Conservation (phyloP, 2,888 invertebrate species). For the Barypeithes pellucidus region DNA sequence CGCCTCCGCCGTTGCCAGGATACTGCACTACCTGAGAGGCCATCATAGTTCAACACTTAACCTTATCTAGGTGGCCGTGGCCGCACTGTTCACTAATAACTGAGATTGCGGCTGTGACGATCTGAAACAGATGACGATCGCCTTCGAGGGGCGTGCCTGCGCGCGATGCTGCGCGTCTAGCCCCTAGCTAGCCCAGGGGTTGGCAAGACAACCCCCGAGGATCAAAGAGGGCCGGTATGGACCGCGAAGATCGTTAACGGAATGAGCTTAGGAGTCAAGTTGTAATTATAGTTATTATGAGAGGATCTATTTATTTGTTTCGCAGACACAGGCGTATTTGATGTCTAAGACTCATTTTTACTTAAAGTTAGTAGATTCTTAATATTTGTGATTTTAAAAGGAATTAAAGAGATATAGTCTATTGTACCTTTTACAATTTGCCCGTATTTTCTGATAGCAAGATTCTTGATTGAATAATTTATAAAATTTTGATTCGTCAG, state of each 20-base stretch:
- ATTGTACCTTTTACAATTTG: too few species aligned
- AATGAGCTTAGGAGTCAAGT: conserved; percentile 34
- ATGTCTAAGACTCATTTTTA: background rate
- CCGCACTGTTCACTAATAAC: conserved; percentile 68
- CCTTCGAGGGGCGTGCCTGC: conserved; percentile 67
- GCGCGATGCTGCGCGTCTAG: conserved; percentile 64
- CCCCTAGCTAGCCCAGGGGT: conserved; percentile 58
- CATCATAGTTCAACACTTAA: conserved; percentile 63
- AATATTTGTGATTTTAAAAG: too few species aligned
- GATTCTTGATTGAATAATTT: too few species aligned
- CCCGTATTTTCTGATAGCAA: too few species aligned
- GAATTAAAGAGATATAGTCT: too few species aligned
- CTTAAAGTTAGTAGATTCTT: too few species aligned
- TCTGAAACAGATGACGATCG: conserved; percentile 67
- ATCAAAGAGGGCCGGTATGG: conserved; percentile 47
- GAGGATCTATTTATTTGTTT: conserved; percentile 27
- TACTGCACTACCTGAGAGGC: conserved; percentile 67
- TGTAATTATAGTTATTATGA: conserved; percentile 36
- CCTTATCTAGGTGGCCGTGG: conserved; percentile 35
- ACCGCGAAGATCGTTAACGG: conserved; percentile 41
- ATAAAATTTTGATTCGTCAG: too few species aligned
- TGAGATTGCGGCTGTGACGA: conserved; percentile 66
- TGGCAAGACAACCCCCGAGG: conserved; percentile 54
- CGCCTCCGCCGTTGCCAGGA: conserved; percentile 62
- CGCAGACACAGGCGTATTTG: background rate